These are phyloP conservation scores for Rhegmatorhina hoffmannsi DNA, from an alignment of 2,113 vertebrate genomes.

Conservation along the genomic window DNA sequence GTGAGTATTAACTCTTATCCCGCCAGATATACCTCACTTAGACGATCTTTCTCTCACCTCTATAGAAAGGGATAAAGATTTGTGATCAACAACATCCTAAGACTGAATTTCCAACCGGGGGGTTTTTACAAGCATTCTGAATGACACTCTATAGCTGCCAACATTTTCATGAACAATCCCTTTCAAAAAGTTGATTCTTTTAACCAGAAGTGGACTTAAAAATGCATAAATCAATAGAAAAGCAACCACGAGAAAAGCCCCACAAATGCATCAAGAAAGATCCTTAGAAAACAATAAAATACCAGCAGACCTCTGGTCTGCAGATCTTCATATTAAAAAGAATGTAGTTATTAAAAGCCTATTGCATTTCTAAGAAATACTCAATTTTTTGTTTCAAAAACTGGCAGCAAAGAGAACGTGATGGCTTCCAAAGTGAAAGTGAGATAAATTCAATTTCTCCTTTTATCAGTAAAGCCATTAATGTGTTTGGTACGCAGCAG, in stretches of 20 bases:
- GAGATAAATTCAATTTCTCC: not conserved
- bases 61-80: not conserved
- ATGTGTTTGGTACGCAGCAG: not conserved
- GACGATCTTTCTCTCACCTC: not conserved
- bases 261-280: not conserved
- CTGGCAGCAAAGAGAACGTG: not conserved
- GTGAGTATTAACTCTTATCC: constrained; percentile 52
- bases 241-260: not conserved
- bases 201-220: not conserved
- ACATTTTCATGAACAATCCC: not conserved
- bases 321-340: not conserved
- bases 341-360: not conserved
- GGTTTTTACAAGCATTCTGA: not conserved
- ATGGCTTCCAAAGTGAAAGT: not conserved
- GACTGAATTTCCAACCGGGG: not conserved
- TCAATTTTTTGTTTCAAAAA: not conserved
- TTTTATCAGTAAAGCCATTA: not conserved
- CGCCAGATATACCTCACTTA: not conserved
- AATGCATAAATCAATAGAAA: not conserved
- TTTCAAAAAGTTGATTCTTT: constrained; percentile 15
- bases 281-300: not conserved
- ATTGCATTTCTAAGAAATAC: not conserved
- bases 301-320: not conserved
- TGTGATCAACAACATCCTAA: not conserved
- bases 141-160: not conserved